A percentile compares a stretch with the other conserved stretches of the same genome.
Conservation (phyloP, 2,888 invertebrate species). For the Cheiracanthium punctorium region DNA sequence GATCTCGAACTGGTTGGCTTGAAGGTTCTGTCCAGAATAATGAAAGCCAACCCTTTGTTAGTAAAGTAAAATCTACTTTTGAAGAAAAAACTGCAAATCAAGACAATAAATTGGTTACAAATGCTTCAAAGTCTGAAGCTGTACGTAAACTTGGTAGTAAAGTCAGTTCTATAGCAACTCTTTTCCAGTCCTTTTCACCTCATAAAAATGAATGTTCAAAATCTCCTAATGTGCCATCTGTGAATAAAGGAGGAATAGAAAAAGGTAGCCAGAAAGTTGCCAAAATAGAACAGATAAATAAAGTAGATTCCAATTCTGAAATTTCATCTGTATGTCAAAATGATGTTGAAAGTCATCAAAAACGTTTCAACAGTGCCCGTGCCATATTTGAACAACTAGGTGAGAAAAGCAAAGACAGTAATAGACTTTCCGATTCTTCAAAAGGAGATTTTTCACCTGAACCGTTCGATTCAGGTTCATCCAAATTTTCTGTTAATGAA, state of each 20-base stretch:
- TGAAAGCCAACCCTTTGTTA: constrained; percentile 68
- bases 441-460: constrained; percentile 6
- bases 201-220: constrained; percentile 47
- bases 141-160: constrained; percentile 71
- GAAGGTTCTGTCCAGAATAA: constrained; percentile 64
- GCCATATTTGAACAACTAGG: constrained; percentile 93
- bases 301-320: constrained; percentile 25
- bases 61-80: constrained; percentile 68
- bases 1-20: constrained; percentile 73
- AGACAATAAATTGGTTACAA: constrained; percentile 45
- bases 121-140: constrained; percentile 53
- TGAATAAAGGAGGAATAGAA: constrained; percentile 29
- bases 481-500: constrained; percentile 29
- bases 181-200: constrained; percentile 72
- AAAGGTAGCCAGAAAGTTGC: constrained; percentile 24
- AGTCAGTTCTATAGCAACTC: constrained; percentile 73
- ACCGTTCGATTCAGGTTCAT: constrained; percentile 27
- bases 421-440: constrained; percentile 14
- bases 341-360: constrained; percentile 70
- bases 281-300: constrained; percentile 30
- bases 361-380: constrained; percentile 84
- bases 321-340: constrained; percentile 4
- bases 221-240: constrained; percentile 24
- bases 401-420: constrained; percentile 64
- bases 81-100: constrained; percentile 61